These are phyloP conservation scores for Rhyzopertha dominica DNA, from an alignment of 1,140 invertebrate genomes.

Conservation along the genomic window DNA sequence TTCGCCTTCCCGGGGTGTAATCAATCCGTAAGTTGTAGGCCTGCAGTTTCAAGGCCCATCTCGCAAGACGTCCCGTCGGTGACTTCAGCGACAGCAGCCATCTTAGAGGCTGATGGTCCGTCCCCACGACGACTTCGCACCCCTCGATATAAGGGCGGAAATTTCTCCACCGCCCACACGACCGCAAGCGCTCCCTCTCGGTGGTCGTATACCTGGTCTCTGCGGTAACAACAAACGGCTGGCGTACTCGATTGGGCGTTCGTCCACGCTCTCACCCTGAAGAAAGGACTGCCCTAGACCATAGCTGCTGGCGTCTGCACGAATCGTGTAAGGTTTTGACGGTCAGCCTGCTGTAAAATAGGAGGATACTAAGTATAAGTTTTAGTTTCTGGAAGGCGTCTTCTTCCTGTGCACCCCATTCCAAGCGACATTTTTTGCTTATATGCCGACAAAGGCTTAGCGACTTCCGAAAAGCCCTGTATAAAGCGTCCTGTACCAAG, in stretches of 20 bases:
- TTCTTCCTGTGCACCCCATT: conserved; percentile 24
- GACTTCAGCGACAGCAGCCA: conserved; percentile 45
- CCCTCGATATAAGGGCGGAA: too few species aligned
- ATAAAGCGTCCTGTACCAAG: conserved; percentile 46
- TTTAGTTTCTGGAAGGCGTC: conserved; percentile 11
- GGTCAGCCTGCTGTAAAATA: conserved; percentile 10
- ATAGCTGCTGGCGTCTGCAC: conserved; percentile 29
- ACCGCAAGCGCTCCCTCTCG: conserved; percentile 46
- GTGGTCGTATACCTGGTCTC: conserved; percentile 43
- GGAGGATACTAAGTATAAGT: too few species aligned
- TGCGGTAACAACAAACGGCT: conserved; percentile 26
- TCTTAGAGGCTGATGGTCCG: conserved; percentile 45
- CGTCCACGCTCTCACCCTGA: conserved; percentile 39
- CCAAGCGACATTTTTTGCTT: conserved; percentile 36
- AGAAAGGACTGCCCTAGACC: conserved; percentile 39
- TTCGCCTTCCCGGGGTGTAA: conserved; percentile 34
- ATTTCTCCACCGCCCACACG: conserved; percentile 39
- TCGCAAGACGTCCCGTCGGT: conserved; percentile 28
- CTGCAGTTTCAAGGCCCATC: conserved; percentile 37
- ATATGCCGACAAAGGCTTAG: conserved; percentile 40
- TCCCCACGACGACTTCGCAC: too few species aligned
- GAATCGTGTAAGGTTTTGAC: conserved; percentile 1
- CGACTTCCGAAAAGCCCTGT: conserved; percentile 33
- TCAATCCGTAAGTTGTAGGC: too few species aligned
- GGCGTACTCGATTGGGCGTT: conserved; percentile 48